phyloP scores from a whole-genome alignment of 2,113 vertebrate genomes.

The Scomber japonicus region DNA sequence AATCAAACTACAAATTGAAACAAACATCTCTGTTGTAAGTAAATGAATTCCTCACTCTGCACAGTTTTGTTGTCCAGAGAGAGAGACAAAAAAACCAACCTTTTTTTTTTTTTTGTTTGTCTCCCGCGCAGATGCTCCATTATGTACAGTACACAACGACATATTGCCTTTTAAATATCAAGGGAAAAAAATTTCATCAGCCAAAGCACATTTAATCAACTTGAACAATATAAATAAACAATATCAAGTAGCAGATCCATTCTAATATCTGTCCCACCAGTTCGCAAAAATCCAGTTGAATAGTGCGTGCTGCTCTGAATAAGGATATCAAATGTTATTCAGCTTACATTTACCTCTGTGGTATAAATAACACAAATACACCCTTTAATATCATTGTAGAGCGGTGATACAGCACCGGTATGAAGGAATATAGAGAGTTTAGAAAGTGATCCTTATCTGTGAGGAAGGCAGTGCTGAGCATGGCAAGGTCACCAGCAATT shows the following conservation, averaged over 20 bases:
- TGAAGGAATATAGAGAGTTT: conserved; percentile 45
- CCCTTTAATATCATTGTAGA: conserved; percentile 25
- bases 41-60: neutral
- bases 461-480: conserved; percentile 45
- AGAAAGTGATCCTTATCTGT: conserved; percentile 46
- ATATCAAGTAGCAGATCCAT: conserved; percentile 40
- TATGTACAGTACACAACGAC: conserved; percentile 15
- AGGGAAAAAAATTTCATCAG: conserved; percentile 47
- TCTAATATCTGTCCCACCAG: conserved; percentile 37
- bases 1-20: conserved; percentile 4
- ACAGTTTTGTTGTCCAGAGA: conserved; percentile 5
- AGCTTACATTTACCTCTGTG: conserved; percentile 24
- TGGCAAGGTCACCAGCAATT: conserved; percentile 74
- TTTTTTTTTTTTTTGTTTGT: conserved; percentile 16
- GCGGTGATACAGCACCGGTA: neutral
- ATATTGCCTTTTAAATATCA: conserved; percentile 57
- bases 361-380: conserved; percentile 21
- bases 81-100: neutral
- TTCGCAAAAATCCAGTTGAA: conserved; percentile 18
- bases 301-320: conserved; percentile 4
- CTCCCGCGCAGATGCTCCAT: conserved; percentile 50
- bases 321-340: conserved; percentile 40
- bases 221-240: conserved; percentile 62
- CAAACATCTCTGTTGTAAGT: neutral
- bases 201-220: conserved; percentile 66